phyloP scores from a whole-genome alignment of 1,140 invertebrate species.

The Pogonomyrmex californicus region DNA sequence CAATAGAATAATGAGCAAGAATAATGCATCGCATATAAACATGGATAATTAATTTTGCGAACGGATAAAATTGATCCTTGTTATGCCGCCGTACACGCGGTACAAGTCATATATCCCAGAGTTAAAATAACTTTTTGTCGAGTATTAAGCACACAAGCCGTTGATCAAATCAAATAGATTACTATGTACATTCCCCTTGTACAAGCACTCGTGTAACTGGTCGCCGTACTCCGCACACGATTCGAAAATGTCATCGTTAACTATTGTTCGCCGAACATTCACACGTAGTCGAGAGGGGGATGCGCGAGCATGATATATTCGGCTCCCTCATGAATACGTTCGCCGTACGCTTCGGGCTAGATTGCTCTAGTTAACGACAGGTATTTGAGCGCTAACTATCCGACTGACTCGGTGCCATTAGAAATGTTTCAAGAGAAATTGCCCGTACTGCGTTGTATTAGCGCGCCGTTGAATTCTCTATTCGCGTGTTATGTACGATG shows the following conservation, averaged over 20 bases:
- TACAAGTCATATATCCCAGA: constrained; percentile 51
- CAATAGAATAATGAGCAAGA: background rate
- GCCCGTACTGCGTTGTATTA: constrained; percentile 59
- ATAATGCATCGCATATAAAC: background rate
- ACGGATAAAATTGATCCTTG: constrained; percentile 22
- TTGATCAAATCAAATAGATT: constrained; percentile 65
- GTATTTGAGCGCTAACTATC: constrained; percentile 72
- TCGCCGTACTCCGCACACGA: constrained; percentile 42
- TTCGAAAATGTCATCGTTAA: constrained; percentile 60
- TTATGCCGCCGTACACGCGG: background rate
- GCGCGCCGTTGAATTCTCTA: constrained; percentile 48
- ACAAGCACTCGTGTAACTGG: constrained; percentile 57
- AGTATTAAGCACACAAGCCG: constrained; percentile 56
- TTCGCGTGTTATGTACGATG: constrained; percentile 46
- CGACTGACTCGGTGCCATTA: constrained; percentile 68
- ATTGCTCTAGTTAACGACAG: constrained; percentile 76
- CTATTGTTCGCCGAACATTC: constrained; percentile 67
- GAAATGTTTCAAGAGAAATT: constrained; percentile 73
- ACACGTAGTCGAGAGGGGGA: constrained; percentile 54
- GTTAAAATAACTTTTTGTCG: constrained; percentile 64
- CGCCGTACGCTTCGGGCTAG: constrained; percentile 66
- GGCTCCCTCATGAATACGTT: constrained; percentile 71
- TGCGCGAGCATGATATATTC: constrained; percentile 66
- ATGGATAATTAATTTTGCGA: constrained; percentile 24
- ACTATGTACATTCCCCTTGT: constrained; percentile 63